phyloP scores from a whole-genome alignment of 2,113 vertebrate species.

The Falcunculus frontatus region DNA sequence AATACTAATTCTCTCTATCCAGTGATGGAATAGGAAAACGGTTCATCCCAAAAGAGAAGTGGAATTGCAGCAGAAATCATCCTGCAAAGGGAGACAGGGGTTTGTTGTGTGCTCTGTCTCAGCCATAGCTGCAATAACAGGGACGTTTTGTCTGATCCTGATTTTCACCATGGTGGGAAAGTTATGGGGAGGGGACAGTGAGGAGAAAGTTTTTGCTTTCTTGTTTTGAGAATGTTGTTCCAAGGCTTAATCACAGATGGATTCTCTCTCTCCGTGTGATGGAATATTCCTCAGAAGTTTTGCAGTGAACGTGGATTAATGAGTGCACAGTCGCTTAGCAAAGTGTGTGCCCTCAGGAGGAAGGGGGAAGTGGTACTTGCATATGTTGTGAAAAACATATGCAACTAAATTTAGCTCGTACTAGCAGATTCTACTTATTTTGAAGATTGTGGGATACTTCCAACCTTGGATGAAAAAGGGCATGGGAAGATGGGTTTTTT shows the following conservation, averaged over 20 bases:
- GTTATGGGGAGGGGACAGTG: fast-evolving
- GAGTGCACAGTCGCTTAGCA: neutral
- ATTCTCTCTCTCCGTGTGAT: fast-evolving
- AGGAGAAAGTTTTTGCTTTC: neutral
- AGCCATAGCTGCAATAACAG: neutral
- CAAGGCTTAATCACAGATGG: neutral
- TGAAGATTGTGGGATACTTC: slow-evolving; percentile 78
- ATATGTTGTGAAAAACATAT: slow-evolving; percentile 60
- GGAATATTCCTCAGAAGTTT: neutral
- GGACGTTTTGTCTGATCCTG: neutral
- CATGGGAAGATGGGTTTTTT: slow-evolving; percentile 77
- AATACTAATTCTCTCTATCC: neutral
- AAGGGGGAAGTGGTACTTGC: neutral
- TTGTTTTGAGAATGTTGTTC: neutral
- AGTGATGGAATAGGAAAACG: fast-evolving
- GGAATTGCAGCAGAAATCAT: neutral
- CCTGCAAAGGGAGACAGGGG: neutral
- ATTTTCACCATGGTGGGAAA: neutral
- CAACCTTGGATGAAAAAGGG: slow-evolving; percentile 76
- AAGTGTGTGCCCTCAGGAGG: neutral
- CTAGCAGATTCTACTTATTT: slow-evolving; percentile 73
- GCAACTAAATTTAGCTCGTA: slow-evolving; percentile 66
- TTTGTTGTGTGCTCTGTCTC: neutral
- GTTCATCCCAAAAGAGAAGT: neutral
- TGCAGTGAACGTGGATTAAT: neutral